Conservation (phyloP, 2,797 vertebrate species). For the Lutjanus campechanus region DNA sequence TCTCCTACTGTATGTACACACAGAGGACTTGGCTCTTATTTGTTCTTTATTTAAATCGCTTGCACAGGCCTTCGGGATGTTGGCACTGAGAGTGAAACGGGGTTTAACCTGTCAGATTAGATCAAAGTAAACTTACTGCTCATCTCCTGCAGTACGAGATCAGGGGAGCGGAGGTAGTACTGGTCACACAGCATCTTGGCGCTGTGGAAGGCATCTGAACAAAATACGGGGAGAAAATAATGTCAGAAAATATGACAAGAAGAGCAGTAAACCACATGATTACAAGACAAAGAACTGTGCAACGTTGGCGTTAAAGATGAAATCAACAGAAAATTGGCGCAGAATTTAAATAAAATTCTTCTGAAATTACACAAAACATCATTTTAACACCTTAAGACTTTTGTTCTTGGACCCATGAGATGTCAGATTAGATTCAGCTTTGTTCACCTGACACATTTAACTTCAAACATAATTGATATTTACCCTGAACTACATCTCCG, state of each 20-base stretch:
- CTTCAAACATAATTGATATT: slow-evolving; percentile 26
- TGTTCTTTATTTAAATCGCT: slow-evolving; percentile 19
- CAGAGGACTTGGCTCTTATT: slow-evolving; percentile 2
- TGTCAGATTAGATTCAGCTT: not conserved
- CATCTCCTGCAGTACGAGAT: slow-evolving; percentile 89
- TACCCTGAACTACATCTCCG: slow-evolving; percentile 91
- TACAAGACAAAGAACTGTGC: no score
- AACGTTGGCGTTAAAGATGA: no score
- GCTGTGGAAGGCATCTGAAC: slow-evolving; percentile 92
- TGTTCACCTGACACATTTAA: not conserved
- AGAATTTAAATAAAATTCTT: no score
- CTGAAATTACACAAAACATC: not conserved
- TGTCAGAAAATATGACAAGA: not conserved
- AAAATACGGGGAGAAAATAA: not conserved
- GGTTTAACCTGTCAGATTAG: slow-evolving; percentile 3
- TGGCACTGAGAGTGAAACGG: not conserved
- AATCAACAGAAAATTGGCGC: no score
- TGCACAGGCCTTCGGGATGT: not conserved
- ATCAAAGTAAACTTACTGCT: slow-evolving; percentile 85
- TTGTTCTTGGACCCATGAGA: no score
- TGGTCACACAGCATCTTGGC: slow-evolving; percentile 96
- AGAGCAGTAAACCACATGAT: not conserved
- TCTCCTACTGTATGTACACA: slow-evolving; percentile 15
- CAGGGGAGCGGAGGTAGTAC: slow-evolving; percentile 93
- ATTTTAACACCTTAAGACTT: no score